Evolutionary conservation across 1,140 invertebrate genomes (phyloP), one percentile per base, ranked within the genome.

Genomic region (Muscidifurax raptorellus): DNA sequence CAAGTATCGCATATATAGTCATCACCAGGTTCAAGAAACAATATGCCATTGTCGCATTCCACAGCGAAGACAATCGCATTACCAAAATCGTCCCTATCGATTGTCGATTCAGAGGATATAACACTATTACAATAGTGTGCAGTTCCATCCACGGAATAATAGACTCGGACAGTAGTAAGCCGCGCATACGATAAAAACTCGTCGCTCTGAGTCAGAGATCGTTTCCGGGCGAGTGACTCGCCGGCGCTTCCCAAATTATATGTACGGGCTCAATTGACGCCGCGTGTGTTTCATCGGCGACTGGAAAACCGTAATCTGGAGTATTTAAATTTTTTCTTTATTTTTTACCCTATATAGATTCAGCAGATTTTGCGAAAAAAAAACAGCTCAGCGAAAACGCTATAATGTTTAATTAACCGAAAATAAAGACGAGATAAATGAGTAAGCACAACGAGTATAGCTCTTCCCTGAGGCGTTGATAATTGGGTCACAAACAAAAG

Each of bases 121-220:
- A 7, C 18, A 1, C 52, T n/a, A n/a, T n/a, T n/a, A n/a, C n/a
- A n/a, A 18, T 22, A 59, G 47, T 59, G 18, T 22, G 52, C 52
- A 59, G 15, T n/a, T 22, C 52, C 52, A 6, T 59, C 22, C 18
- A 7, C 18, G 6, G 52, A 59, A 59, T 15, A 59, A 59, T 59
- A 59, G 1, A 5, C 15, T 18, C 44, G 44, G 32, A 32, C 32
- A 32, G 10, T 40, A 40, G n/a, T 12, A 32, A 32, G 32, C 32
- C 32, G 36, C 1, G 36, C 10, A 40, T 9, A 40, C n/a, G n/a
- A 40, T 40, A 40, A 40, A 40, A 40, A 40, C 6, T 47, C 44
- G 44, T 10, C 13, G 9, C 52, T 30, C 25, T 80, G 66, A 80
- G 66, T 80, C 66, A 80, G 79, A 44, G n/a, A 28, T 69, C 36